These are phyloP conservation scores for Nephila pilipes DNA, from an alignment of 1,140 invertebrate species.

Conservation along the genomic window DNA sequence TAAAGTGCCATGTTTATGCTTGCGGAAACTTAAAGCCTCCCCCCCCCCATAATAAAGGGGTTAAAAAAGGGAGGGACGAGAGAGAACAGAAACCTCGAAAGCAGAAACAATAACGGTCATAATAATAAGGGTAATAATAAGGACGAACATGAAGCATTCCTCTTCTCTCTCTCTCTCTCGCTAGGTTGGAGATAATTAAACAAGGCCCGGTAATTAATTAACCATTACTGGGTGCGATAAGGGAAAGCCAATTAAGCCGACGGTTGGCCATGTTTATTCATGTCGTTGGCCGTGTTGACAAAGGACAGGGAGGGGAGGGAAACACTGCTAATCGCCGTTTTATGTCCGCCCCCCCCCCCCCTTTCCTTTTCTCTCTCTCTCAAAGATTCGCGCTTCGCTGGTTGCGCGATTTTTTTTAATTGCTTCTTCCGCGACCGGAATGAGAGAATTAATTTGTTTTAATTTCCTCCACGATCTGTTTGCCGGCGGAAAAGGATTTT, in stretches of 20 bases:
- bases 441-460: slow-evolving; percentile 76
- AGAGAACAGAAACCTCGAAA: background rate
- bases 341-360: slow-evolving; percentile 45
- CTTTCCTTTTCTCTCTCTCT: background rate
- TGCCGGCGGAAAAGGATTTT: slow-evolving; percentile 25
- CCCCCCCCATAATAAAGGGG: background rate
- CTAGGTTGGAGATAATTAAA: slow-evolving; percentile 70
- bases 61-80: background rate
- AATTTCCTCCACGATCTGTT: slow-evolving; percentile 70
- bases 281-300: slow-evolving; percentile 74
- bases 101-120: slow-evolving; percentile 66
- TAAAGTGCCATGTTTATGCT: slow-evolving; percentile 60
- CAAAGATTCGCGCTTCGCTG: slow-evolving; percentile 58
- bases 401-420: slow-evolving; percentile 62
- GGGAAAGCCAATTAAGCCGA: slow-evolving; percentile 71
- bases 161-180: background rate
- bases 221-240: slow-evolving; percentile 74
- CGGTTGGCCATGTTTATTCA: slow-evolving; percentile 76
- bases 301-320: slow-evolving; percentile 45
- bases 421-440: slow-evolving; percentile 64
- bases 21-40: background rate
- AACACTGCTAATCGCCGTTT: slow-evolving; percentile 63
- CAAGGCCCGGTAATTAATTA: slow-evolving; percentile 73
- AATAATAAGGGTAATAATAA: slow-evolving; percentile 73
- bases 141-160: slow-evolving; percentile 45